Base-by-base conservation (phyloP, 2,888 invertebrate genomes). In the Meiosimyza decipiens region DNA sequence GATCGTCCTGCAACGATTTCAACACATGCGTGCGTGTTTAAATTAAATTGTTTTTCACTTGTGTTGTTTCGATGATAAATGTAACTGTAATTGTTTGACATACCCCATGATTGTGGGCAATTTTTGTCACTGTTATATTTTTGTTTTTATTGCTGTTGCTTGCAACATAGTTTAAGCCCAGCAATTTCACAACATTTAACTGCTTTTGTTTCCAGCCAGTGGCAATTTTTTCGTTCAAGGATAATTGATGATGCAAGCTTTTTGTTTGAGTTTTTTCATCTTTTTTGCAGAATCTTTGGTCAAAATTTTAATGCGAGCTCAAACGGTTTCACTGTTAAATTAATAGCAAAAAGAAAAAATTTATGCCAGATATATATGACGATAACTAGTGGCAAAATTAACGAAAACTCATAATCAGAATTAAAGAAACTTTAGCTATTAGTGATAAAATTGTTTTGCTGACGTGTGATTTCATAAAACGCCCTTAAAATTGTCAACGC, bases 31-130 rank as follows among this genome's bases (percentile, higher is more conserved):
- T 55, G 55, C 22, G 55, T 22, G 55, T 55, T 55, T 55, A 55
- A 55, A 55, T 55, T 55, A 55, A 55, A 55, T 55, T 55, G 55
- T 55, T 55, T 55, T 55, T 22, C 40, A n/a, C 12, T 52, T 47
- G 3, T 63, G 40, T 12, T 16, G 11, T 12, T 49, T 62, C 47
- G 11, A 62, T 66, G 60, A 69, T 70, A 70, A 73, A 73, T 68
- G 66, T 63, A 64, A 54, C 55, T 62, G 67, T 71, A 66, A 65
- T 73, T 71, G 66, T 71, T 51, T 40, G 64, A 55, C 69, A 69
- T 57, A 55, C 33, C 52, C 54, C 15, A 71, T 71, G 70, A 54
- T 68, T 49, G 49, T 57, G 47, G 67, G 47, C 63, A 63, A 63
- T 47, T 40, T 49, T 57, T 57, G 28, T 18, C 57, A 28, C 18